These are phyloP conservation scores for Dreissena polymorpha DNA, from an alignment of 1,140 invertebrate genomes.

Conservation along the genomic window DNA sequence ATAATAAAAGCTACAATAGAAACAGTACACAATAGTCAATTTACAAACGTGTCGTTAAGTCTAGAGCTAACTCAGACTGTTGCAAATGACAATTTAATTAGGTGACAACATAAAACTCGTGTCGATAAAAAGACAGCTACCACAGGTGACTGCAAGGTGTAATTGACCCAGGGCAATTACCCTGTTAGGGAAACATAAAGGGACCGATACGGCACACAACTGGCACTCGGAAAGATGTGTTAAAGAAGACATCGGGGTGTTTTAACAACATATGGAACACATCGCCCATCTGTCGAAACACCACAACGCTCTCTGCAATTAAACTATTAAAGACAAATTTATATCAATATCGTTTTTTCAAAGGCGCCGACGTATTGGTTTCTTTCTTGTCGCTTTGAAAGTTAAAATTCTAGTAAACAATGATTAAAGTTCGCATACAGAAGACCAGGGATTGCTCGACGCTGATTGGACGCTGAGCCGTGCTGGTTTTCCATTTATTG, in stretches of 20 bases:
- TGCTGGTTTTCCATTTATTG: conserved; percentile 37
- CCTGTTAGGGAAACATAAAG: neutral
- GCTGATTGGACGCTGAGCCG: conserved; percentile 28
- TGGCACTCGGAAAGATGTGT: too few species aligned
- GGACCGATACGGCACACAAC: neutral
- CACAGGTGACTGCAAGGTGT: conserved; percentile 5
- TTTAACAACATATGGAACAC: conserved; percentile 24
- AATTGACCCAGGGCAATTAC: conserved; percentile 6
- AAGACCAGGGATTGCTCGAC: neutral
- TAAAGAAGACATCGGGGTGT: neutral
- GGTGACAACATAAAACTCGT: neutral
- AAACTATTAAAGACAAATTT: conserved; percentile 34
- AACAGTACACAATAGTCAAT: too few species aligned
- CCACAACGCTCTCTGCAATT: conserved; percentile 36
- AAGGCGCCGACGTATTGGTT: neutral
- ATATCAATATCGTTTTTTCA: conserved; percentile 3
- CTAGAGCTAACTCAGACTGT: neutral
- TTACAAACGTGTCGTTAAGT: too few species aligned
- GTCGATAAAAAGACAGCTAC: neutral
- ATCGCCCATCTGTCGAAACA: conserved; percentile 34
- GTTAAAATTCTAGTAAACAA: neutral
- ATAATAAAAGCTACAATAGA: too few species aligned
- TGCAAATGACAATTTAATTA: conserved; percentile 11
- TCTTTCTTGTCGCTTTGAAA: too few species aligned
- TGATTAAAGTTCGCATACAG: neutral